Conservation (phyloP, 2,888 invertebrate species). For the Kryphioiulus occultus region DNA sequence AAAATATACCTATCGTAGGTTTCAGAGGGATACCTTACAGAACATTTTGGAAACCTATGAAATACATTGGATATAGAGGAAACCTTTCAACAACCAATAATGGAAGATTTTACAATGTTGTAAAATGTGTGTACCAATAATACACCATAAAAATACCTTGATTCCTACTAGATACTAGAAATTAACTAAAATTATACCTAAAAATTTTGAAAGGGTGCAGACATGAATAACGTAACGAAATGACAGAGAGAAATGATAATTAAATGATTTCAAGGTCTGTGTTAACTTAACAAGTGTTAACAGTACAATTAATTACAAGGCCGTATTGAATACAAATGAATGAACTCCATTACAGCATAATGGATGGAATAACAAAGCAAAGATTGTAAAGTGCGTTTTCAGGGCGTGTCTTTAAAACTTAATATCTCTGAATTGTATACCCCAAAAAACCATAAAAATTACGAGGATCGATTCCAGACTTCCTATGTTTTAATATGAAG, state of each 20-base stretch:
- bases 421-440: no score
- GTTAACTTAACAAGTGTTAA: neutral
- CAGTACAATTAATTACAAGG: neutral
- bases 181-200: no score
- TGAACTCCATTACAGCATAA: neutral
- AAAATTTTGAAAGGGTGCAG: no score
- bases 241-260: neutral
- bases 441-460: neutral
- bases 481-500: neutral
- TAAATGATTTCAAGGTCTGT: neutral
- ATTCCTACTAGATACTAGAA: no score
- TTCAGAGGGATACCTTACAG: no score
- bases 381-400: neutral
- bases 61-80: no score
- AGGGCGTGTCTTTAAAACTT: neutral
- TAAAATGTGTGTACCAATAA: no score
- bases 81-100: no score
- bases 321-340: neutral
- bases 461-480: neutral
- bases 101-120: no score
- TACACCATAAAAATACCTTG: no score
- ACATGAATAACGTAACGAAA: neutral
- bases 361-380: neutral
- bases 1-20: no score
- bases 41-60: no score